Conservation (phyloP, 2,797 vertebrate species). For the Gallirallus australis region DNA sequence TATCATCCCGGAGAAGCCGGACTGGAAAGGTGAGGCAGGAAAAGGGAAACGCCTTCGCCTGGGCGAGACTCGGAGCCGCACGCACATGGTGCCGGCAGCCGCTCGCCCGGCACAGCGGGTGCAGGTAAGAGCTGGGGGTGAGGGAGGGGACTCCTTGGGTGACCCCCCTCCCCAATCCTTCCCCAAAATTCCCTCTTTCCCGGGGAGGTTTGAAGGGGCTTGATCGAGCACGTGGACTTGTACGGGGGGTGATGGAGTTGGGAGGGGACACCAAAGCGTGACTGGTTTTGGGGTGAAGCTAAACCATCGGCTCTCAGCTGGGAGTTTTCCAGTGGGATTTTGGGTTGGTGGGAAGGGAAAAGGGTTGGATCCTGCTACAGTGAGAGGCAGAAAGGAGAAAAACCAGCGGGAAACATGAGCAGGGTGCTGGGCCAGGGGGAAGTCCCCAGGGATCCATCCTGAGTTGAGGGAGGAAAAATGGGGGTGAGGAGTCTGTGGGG, state of each 20-base stretch:
- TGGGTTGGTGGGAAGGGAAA: background rate
- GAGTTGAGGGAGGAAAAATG: rapidly evolving
- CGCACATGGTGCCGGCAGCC: constrained; percentile 1
- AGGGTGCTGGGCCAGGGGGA: too few species aligned
- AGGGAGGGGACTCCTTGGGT: background rate
- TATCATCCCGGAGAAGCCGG: background rate
- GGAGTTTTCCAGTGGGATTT: background rate
- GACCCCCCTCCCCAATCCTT: background rate
- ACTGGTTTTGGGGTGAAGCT: rapidly evolving
- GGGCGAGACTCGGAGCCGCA: background rate
- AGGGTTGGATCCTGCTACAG: too few species aligned
- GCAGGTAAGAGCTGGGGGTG: background rate
- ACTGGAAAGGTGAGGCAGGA: constrained; percentile 75
- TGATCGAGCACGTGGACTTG: rapidly evolving
- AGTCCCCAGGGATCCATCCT: too few species aligned
- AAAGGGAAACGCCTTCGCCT: constrained; percentile 49
- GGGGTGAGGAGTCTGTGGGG: background rate
- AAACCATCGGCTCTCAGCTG: rapidly evolving
- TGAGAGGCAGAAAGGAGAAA: background rate
- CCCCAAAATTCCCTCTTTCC: rapidly evolving
- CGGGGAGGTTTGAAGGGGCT: background rate
- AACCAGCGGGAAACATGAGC: background rate
- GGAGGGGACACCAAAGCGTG: rapidly evolving
- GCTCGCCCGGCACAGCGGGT: background rate
- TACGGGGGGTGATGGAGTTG: rapidly evolving